phyloP scores from a whole-genome alignment of 2,888 invertebrate genomes.

The Diabrotica balteata region DNA sequence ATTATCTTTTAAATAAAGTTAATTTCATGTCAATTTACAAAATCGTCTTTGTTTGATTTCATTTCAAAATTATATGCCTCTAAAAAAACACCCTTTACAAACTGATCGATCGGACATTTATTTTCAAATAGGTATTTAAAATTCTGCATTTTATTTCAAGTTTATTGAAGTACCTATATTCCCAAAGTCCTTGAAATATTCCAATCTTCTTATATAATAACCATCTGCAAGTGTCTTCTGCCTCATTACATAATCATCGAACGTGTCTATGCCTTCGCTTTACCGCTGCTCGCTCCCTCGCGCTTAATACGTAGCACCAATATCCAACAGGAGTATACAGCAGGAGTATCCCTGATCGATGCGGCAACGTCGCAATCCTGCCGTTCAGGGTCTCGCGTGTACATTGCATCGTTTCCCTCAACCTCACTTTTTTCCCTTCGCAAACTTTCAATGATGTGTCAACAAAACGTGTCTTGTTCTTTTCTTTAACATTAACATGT shows the following conservation, averaged over 20 bases:
- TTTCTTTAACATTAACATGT: slow-evolving; percentile 27
- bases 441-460: slow-evolving; percentile 25
- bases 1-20: too few species aligned
- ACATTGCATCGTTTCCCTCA: slow-evolving; percentile 23
- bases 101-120: too few species aligned
- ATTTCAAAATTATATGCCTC: too few species aligned
- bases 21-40: too few species aligned
- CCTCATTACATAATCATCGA: slow-evolving; percentile 23
- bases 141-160: too few species aligned
- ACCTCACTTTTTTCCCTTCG: slow-evolving; percentile 24
- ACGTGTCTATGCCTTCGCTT: slow-evolving; percentile 3
- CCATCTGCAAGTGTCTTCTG: slow-evolving; percentile 9
- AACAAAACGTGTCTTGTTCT: slow-evolving; percentile 18
- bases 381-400: slow-evolving; percentile 23
- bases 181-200: slow-evolving; percentile 1
- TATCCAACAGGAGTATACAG: slow-evolving; percentile 7
- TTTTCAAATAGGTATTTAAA: too few species aligned
- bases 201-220: slow-evolving; percentile 4
- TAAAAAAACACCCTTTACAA: too few species aligned
- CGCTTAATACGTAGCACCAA: slow-evolving; percentile 1
- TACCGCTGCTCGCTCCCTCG: not conserved
- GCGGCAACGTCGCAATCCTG: slow-evolving; percentile 27
- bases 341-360: not conserved
- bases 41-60: too few species aligned
- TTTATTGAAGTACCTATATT: too few species aligned